Base-by-base conservation (phyloP, 2,888 invertebrate species). In the Aethes cnicana region DNA sequence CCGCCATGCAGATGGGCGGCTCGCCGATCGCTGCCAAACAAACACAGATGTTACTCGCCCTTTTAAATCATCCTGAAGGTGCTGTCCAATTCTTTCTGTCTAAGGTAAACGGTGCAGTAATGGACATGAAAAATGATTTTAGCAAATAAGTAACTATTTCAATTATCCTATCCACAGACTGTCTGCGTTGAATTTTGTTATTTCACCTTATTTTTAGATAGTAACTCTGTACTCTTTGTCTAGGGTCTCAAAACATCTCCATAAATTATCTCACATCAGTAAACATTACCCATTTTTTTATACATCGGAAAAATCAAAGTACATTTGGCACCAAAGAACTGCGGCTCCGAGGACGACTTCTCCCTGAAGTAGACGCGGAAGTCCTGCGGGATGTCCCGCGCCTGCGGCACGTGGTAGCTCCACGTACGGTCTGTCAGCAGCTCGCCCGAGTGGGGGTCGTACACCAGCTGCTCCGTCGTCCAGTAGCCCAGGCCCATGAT, bases 381-480 rank as follows among this genome's bases (percentile, higher is more conserved):
- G 74, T 95, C 94, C 39, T 92, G 87, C 0, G 95, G 95, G 63
- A 95, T 95, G 62, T 95, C 95, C 64, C 92, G 93, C 0, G 91
- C 91, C 16, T 93, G 93, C 0, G 95, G 94, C 0, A 93, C 91
- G 66, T 93, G 92, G 64, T 95, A 95, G 54, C 91, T 92, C 96
- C 95, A 96, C 5, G 95, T 94, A 52, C 94, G 90, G 62, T 93
- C 91, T 0, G 95, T 95, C 4, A 94, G 80, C 1, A 95, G 70
- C 58, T 91, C 88, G 0, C 95, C 96, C 0, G 92, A 92, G 6
- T 81, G 66, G 2, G 85, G 91, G n/a, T n/a, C n/a, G 43, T 91
- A 93, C 0, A 92, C 81, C 36, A 95, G 70, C 48, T 93, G 91
- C 68, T 96, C 96, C 0, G 84, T 86, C 0, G 94, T 92, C 91